Base-by-base conservation (phyloP, 2,797 vertebrate species). In the Ctenosaura bakeri region DNA sequence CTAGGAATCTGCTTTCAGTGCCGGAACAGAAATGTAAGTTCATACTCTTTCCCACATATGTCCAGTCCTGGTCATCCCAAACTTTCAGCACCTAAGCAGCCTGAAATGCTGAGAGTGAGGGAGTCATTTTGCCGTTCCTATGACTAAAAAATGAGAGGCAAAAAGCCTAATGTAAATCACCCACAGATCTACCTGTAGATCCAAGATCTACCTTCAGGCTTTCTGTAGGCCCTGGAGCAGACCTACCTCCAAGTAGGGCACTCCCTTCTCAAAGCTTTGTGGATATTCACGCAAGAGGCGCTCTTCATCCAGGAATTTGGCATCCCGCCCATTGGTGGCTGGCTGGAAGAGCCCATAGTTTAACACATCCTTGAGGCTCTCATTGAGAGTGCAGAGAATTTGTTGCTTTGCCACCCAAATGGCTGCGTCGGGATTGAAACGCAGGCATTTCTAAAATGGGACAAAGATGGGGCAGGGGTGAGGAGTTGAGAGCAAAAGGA, bases 371-470 rank as follows among this genome's bases (percentile, higher is more conserved):
- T 98, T 97, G 74, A 99, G 97, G 4, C 98, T 99, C 92, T 99
- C 98, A 0, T 98, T 99, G 89, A 99, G 98, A 7, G 98, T 98
- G 66, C 98, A 99, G 82, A 99, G 97, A 69, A 99, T 98, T 97
- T 99, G 98, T 97, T 99, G 98, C 96, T 99, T 99, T 82, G 98
- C 98, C 52, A 98, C 98, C 98, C 98, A 99, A 94, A 99, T 98
- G 0, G 98, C 98, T 78, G 98, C 98, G 0, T 98, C 98, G 0
- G 98, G 98, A 95, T 99, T 99, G 94, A 99, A 99, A 7, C 98
- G 97, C 90, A 99, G 96, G 96, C 98, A 99, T 97, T 99, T 99
- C 98, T 99, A 96, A 84, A 88, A 87, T 24, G 20, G 71, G 93
- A 22, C 88, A 84, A 90, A 92, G 74, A n/a, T 50, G 64, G 92